Evolutionary conservation across 2,888 invertebrate genomes (phyloP).

Genomic region (Cerceris rybyensis): DNA sequence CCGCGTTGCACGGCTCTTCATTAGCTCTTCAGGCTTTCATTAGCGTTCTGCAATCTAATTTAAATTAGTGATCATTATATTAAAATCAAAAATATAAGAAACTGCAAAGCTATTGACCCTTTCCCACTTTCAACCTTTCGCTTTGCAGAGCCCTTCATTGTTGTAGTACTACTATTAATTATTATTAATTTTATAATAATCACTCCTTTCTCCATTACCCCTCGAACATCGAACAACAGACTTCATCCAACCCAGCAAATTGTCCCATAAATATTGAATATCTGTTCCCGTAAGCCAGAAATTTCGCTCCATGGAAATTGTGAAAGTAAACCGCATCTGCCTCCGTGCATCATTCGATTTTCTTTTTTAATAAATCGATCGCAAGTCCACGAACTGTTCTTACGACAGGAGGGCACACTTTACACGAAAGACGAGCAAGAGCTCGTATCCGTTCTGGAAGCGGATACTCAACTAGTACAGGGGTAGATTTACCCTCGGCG

Average conservation of each 20-base stretch:
- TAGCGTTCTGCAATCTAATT: no score
- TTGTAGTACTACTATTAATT: no score
- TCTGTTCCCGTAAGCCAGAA: slow-evolving; percentile 38
- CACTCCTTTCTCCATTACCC: no score
- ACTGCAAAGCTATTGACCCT: no score
- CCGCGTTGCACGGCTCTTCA: no score
- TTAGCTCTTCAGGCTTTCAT: no score
- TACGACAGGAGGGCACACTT: slow-evolving; percentile 1
- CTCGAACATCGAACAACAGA: background rate
- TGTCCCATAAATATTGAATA: slow-evolving; percentile 49
- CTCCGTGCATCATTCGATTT: background rate
- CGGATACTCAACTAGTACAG: slow-evolving; percentile 1
- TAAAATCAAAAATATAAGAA: no score
- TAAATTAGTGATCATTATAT: no score
- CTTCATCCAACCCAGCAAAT: slow-evolving; percentile 8
- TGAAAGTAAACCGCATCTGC: slow-evolving; percentile 21
- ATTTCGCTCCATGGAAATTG: slow-evolving; percentile 25
- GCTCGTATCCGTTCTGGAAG: background rate
- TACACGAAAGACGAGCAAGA: background rate
- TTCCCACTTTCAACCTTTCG: no score
- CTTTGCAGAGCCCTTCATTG: no score
- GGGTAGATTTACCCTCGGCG: slow-evolving; percentile 27
- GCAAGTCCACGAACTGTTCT: background rate
- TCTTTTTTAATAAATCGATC: slow-evolving; percentile 19
- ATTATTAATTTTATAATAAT: no score